Evolutionary conservation across 2,888 invertebrate species (phyloP).

Genomic region (Tridacna gigas): DNA sequence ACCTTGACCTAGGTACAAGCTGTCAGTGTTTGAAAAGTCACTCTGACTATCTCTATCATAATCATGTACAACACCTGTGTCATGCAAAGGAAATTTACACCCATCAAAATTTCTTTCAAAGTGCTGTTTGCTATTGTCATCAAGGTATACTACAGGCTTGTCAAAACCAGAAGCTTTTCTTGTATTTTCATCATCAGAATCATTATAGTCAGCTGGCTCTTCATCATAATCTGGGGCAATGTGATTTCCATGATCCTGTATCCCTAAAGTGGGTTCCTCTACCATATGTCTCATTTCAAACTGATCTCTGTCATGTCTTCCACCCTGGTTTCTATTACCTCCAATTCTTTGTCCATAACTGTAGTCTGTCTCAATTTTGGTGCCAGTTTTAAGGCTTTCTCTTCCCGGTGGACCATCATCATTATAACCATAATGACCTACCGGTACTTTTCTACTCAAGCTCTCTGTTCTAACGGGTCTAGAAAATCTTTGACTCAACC

Average conservation of each 20-base stretch:
- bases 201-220: neutral
- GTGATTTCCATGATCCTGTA: neutral
- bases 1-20: constrained; percentile 1
- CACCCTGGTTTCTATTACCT: neutral
- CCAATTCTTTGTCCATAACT: neutral
- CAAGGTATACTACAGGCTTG: neutral
- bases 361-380: neutral
- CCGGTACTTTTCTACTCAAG: too few species aligned
- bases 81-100: neutral
- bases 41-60: too few species aligned
- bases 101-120: neutral
- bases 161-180: constrained; percentile 8
- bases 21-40: neutral
- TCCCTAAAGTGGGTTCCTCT: neutral
- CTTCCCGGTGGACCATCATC: neutral
- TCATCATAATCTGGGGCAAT: neutral
- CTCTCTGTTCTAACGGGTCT: neutral
- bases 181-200: neutral
- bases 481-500: too few species aligned
- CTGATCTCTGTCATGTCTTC: neutral
- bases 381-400: neutral
- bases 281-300: neutral
- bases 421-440: too few species aligned
- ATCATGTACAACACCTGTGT: too few species aligned
- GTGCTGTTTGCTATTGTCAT: neutral